Evolutionary conservation across 2,888 invertebrate genomes (phyloP).

Genomic region (Lepidocyrtinus sp.): DNA sequence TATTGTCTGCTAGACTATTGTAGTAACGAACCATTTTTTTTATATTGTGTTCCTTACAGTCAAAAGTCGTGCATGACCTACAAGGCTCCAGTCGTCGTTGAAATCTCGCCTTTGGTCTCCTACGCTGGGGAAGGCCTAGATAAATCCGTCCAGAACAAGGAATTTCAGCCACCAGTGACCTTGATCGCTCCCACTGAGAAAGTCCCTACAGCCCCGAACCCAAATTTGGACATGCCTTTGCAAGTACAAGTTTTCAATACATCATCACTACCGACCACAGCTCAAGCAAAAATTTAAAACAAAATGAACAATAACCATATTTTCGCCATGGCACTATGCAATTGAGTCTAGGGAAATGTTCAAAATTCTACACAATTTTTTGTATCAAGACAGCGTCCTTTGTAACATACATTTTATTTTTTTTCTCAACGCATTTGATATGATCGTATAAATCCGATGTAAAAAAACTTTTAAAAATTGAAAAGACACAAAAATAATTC

Average conservation of each 20-base stretch:
- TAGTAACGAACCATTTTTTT: too few species aligned
- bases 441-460: background rate
- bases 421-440: background rate
- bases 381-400: background rate
- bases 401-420: background rate
- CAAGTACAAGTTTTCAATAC: slow-evolving; percentile 59
- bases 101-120: slow-evolving; percentile 92
- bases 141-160: slow-evolving; percentile 79
- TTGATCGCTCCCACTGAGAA: slow-evolving; percentile 59
- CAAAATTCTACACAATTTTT: background rate
- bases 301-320: background rate
- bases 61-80: slow-evolving; percentile 73
- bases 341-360: background rate
- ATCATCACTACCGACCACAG: slow-evolving; percentile 21
- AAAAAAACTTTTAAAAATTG: background rate
- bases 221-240: slow-evolving; percentile 63
- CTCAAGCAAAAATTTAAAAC: slow-evolving; percentile 47
- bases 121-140: slow-evolving; percentile 91
- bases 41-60: slow-evolving; percentile 71
- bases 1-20: too few species aligned
- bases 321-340: background rate
- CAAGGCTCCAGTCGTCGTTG: slow-evolving; percentile 77
- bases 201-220: slow-evolving; percentile 52
- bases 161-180: slow-evolving; percentile 78
- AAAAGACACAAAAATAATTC: background rate